Conservation (phyloP, 2,888 invertebrate genomes). For the Melanostoma mellinum region DNA sequence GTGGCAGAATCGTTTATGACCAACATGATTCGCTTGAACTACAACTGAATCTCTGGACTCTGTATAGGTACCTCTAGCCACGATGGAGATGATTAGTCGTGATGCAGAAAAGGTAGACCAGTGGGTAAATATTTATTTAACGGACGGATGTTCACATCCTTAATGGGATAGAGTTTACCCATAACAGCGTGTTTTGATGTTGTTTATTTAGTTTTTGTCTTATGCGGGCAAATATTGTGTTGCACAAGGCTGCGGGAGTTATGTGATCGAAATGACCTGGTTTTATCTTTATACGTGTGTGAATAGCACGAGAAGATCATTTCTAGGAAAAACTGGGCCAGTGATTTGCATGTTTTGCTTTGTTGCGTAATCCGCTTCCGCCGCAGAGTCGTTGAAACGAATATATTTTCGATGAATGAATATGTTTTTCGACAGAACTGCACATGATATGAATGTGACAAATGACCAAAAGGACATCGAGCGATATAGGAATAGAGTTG, state of each 20-base stretch:
- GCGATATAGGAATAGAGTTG: no score
- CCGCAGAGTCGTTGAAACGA: no score
- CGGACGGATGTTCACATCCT: slow-evolving; percentile 70
- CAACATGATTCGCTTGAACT: slow-evolving; percentile 27
- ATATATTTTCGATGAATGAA: no score
- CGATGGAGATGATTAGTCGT: slow-evolving; percentile 59
- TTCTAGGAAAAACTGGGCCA: slow-evolving; percentile 29
- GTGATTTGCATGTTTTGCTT: slow-evolving; percentile 9
- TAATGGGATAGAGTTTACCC: slow-evolving; percentile 41
- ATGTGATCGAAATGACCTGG: slow-evolving; percentile 65
- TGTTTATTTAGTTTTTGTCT: slow-evolving; percentile 5
- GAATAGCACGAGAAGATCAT: slow-evolving; percentile 4
- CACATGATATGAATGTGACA: no score
- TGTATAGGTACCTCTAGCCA: slow-evolving; percentile 12
- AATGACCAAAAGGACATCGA: no score
- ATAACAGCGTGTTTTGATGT: slow-evolving; percentile 5
- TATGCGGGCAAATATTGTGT: slow-evolving; percentile 32
- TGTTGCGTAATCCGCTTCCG: not conserved
- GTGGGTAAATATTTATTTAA: slow-evolving; percentile 62
- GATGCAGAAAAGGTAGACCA: slow-evolving; percentile 56
- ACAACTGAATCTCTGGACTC: slow-evolving; percentile 17
- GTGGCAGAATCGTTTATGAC: slow-evolving; percentile 43
- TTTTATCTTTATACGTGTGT: slow-evolving; percentile 27
- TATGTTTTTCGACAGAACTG: no score
- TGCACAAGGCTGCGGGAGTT: slow-evolving; percentile 55